Base-by-base conservation (phyloP, 2,888 invertebrate genomes). In the Gonocerus acuteangulatus region DNA sequence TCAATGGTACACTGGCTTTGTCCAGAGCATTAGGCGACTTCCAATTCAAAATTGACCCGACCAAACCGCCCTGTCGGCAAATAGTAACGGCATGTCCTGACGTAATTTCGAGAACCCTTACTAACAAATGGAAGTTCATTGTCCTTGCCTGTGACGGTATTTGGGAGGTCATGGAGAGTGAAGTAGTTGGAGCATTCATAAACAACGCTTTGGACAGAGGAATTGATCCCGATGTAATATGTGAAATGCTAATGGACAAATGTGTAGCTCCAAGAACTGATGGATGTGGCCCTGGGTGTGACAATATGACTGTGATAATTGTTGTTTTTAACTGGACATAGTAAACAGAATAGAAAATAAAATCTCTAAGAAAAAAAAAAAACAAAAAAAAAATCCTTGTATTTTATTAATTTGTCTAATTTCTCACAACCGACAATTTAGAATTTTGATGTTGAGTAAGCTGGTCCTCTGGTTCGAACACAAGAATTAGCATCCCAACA, bases 101-200 rank as follows among this genome's bases (percentile, higher is more conserved):
- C 72, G 88, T 97, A 2, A 85, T 88, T 74, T 82, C 84, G 47
- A 82, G 86, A 66, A 82, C 85, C 62, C 76, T 97, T 67, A 87
- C 82, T 45, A 81, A 85, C n/a, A 91, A 95, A 65, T 93, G 93
- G 86, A 97, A 99, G 77, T 99, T 99, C 73, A 80, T 97, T 58
- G 83, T 99, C 36, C 79, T 99, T 69, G 99, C 97, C 0, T 99
- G 97, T 74, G 99, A 99, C 74, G 99, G 99, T 22, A 97, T 99
- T 69, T 99, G 97, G 97, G 97, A 99, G 74, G 97, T 97, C 21
- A 81, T 99, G 79, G 89, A 85, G 52, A 96, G 92, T 74, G 87
- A 91, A 77, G 95, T 95, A 75, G 96, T 94, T 48, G 81, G 94
- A 47, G 82, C 87, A 57, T 96, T 93, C 77, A 86, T 95, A 65